Evolutionary conservation across 2,888 invertebrate species (phyloP).

Genomic region (Eristalinus sepulchralis): DNA sequence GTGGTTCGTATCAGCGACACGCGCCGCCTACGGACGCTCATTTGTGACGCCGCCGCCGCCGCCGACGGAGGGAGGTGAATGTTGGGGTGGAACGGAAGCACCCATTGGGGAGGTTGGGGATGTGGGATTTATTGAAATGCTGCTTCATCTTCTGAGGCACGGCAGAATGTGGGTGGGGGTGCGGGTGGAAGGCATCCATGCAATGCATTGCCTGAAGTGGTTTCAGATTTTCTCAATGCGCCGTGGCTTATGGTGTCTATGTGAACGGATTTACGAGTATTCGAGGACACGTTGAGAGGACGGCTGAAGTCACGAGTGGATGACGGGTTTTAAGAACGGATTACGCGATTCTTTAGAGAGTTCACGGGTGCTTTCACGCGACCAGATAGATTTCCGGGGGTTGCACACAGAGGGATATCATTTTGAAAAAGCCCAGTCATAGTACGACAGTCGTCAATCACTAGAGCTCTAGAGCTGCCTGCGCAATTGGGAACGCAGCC

Average conservation of each 20-base stretch:
- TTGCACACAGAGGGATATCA: too few relatives aligned
- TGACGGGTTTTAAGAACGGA: not conserved
- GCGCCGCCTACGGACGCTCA: constrained; percentile 14
- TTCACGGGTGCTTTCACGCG: not conserved
- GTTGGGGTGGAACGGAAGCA: not conserved
- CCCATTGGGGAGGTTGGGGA: constrained; percentile 2
- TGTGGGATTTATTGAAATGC: constrained; percentile 24
- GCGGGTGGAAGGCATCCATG: not conserved
- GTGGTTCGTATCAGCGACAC: not conserved
- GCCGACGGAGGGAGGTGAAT: not conserved
- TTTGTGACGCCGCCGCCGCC: constrained; percentile 2
- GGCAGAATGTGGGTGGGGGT: not conserved
- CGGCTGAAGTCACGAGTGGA: not conserved
- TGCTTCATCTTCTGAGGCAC: not conserved
- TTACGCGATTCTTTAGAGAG: not conserved
- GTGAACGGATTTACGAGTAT: not conserved
- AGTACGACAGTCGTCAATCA: too few relatives aligned
- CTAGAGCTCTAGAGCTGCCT: too few relatives aligned
- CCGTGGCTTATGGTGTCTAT: not conserved
- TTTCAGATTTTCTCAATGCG: not conserved
- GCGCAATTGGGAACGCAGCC: too few relatives aligned
- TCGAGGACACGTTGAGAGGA: not conserved
- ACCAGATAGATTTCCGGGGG: not conserved
- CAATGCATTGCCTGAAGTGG: not conserved
- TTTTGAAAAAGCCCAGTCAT: too few relatives aligned